phyloP scores from a whole-genome alignment of 2,797 vertebrate genomes.

The Heterohyrax brucei region DNA sequence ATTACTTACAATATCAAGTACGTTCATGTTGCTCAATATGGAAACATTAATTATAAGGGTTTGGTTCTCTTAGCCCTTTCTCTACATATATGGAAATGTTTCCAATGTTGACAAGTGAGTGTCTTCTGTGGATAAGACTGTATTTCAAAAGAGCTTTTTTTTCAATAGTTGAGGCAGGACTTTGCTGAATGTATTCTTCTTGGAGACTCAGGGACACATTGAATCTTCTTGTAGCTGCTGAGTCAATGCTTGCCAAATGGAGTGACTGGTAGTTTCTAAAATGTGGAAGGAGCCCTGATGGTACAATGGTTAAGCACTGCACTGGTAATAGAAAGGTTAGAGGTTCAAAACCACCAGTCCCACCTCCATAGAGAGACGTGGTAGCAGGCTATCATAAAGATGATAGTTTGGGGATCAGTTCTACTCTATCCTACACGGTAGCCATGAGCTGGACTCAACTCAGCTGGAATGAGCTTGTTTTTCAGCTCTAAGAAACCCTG shows the following conservation, averaged over 20 bases:
- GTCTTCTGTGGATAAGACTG: slow-evolving; percentile 17
- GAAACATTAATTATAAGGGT: background rate
- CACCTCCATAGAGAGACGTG: no score
- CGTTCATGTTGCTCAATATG: background rate
- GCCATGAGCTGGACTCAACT: no score
- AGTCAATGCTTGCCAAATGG: background rate
- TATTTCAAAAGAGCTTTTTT: background rate
- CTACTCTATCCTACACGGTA: no score
- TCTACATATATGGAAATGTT: slow-evolving; percentile 16
- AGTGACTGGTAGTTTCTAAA: slow-evolving; percentile 13
- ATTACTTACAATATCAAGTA: background rate
- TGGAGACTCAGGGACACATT: background rate
- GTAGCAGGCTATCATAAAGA: no score
- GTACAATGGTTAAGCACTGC: no score
- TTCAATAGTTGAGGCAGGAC: background rate
- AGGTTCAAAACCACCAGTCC: no score
- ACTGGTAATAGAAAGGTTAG: no score
- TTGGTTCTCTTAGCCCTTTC: slow-evolving; percentile 2
- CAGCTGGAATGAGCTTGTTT: no score
- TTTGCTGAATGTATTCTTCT: background rate
- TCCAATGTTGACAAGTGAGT: background rate
- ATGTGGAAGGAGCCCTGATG: background rate
- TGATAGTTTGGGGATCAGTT: no score
- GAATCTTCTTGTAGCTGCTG: background rate
- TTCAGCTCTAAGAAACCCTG: no score